Conservation (phyloP, 2,888 invertebrate genomes). For the Oligia fasciuncula region DNA sequence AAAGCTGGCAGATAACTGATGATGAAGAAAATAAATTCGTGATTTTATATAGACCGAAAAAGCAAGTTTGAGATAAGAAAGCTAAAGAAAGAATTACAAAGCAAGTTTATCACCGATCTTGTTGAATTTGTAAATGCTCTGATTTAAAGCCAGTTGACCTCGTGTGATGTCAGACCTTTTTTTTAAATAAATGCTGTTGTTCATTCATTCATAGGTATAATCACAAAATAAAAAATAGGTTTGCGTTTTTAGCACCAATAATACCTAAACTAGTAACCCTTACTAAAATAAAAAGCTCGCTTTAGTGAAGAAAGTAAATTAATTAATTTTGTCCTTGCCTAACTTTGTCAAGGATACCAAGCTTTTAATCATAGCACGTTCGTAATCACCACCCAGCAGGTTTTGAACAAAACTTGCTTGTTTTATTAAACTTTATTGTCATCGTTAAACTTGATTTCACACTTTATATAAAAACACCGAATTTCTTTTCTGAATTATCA, state of each 20-base stretch:
- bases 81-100: background rate
- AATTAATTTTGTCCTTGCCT: background rate
- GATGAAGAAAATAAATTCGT: slow-evolving; percentile 13
- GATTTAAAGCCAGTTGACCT: slow-evolving; percentile 31
- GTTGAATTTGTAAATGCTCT: slow-evolving; percentile 37
- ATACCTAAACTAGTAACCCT: background rate
- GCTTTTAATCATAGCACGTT: slow-evolving; percentile 11
- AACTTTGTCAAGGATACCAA: slow-evolving; percentile 29
- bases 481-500: slow-evolving; percentile 31
- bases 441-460: slow-evolving; percentile 32
- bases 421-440: background rate
- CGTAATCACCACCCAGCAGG: slow-evolving; percentile 13
- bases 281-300: background rate
- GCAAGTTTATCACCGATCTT: slow-evolving; percentile 10
- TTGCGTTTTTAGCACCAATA: background rate
- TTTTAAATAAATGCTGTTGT: background rate
- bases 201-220: background rate
- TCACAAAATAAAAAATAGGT: background rate
- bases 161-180: background rate
- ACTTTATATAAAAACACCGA: slow-evolving; percentile 29
- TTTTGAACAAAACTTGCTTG: slow-evolving; percentile 8
- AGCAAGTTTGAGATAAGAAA: slow-evolving; percentile 32
- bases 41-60: slow-evolving; percentile 34
- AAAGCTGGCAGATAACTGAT: slow-evolving; percentile 23
- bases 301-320: background rate